Evolutionary conservation across 1,140 invertebrate genomes (phyloP), one percentile per base, ranked within the genome.

Genomic region (Bombus vancouverensis): DNA sequence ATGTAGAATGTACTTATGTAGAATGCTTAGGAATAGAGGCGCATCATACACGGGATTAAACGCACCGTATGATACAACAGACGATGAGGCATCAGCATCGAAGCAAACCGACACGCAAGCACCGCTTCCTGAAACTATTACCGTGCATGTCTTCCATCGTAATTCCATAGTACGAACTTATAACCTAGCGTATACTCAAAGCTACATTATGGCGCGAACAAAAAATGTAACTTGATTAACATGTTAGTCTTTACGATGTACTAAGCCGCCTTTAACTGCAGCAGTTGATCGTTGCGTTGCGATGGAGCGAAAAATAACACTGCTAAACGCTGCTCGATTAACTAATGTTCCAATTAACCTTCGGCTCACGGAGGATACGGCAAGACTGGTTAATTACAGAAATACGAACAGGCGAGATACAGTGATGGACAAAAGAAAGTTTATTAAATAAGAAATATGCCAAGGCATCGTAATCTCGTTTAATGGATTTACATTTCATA

Each of bases 101-200:
- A 57, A 75, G 47, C 47, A 75, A 75, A 75, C 44, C 53, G 37
- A 68, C 81, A 70, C 82, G 74, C 25, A 13, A 76, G 13, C 12
- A 18, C 53, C 34, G 13, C 47, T 59, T 76, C 53, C 74, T 76
- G 13, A 39, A 76, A 76, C 74, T 76, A 76, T 76, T 76, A 76
- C 25, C 34, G 25, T 59, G 53, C 74, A 39, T 76, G 53, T 76
- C 34, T 76, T 76, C 53, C 34, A 39, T 18, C 34, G 74, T 59
- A 59, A 76, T 76, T 76, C 53, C 34, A 76, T n/a, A 18, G 53
- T 25, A 32, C 53, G 32, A 39, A 76, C 34, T 76, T 59, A 39
- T n/a, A 76, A 76, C 53, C 34, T 62, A 28, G 13, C 34, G 32
- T 57, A 10, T 8, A 34, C 47, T 15, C 32, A 22, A 12, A 34